Base-by-base conservation (phyloP, 2,797 vertebrate species). In the Eupleurogrammus muticus region DNA sequence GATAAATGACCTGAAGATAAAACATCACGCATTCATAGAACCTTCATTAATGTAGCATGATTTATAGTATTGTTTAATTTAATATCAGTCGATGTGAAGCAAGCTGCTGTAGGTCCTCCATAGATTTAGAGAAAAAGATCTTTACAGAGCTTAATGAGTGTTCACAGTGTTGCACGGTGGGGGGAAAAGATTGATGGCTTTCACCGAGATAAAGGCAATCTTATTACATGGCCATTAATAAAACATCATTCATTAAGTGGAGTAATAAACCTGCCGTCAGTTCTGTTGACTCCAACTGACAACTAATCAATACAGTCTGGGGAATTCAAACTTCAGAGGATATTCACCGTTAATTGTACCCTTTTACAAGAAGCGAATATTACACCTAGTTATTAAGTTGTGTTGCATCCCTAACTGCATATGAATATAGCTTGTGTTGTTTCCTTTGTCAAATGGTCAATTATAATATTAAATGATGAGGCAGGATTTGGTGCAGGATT, bases 231-330 rank as follows among this genome's bases (percentile, higher is more conserved):
- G 67, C 66, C 91, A 93, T 95, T 94, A 93, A 94, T 92, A 94
- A 94, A 92, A 92, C 91, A 93, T 92, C 77, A 85, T 90, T 92
- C 90, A 93, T 93, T 92, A 91, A 90, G 87, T 87, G 84, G 73
- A 84, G 86, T 88, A 91, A 93, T 93, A 90, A 92, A 89, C 75
- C 79, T 86, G 59, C 86, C 77, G 73, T 91, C 90, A 89, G 82
- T 84, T 77, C 70, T 87, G 86, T 86, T 92, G 83, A 85, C 84
- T 83, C 76, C 65, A 84, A 60, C 76, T 79, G 88, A 82, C 75
- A 81, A 51, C 53, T 83, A 81, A 85, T 92, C 87, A 75, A 92
- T 90, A 82, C 62, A 63, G 59, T 73, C 58, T 42, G 48, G 64
- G 70, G 78, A 82, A 63, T 76, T 73, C 72, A 77, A 87, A 82